Evolutionary conservation across 2,797 vertebrate species (phyloP).

Genomic region (Sternotherus odoratus): DNA sequence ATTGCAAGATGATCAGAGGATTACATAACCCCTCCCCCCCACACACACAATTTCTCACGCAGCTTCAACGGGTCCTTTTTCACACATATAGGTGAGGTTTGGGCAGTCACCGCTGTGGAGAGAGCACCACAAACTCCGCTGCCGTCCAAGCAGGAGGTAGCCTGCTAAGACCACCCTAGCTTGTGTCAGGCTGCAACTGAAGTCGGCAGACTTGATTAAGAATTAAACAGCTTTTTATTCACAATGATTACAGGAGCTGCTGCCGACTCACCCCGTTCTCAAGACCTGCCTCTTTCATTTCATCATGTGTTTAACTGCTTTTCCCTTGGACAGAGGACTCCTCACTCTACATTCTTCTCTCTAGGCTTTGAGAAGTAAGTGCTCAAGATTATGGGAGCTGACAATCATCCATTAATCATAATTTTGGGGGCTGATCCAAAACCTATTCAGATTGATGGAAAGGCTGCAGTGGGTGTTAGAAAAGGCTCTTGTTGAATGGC

Average conservation of each 20-base stretch:
- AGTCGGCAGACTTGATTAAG: neutral
- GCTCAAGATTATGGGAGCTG: neutral
- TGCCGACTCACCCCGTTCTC: neutral
- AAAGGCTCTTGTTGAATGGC: neutral
- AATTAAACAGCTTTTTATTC: neutral
- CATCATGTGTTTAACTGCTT: neutral
- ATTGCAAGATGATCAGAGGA: neutral
- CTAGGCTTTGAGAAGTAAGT: too few species aligned
- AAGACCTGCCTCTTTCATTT: neutral
- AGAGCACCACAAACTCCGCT: neutral
- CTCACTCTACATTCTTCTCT: neutral
- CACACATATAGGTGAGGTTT: neutral
- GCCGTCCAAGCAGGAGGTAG: neutral
- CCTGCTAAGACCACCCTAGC: neutral
- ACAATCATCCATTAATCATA: neutral
- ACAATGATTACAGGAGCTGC: neutral
- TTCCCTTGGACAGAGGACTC: neutral
- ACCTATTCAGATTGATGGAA: neutral
- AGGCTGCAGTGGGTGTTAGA: neutral
- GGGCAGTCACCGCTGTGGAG: neutral
- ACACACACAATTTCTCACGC: neutral
- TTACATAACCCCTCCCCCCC: neutral
- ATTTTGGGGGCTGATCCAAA: neutral
- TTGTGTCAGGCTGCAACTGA: neutral
- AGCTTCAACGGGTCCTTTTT: neutral